phyloP scores from a whole-genome alignment of 2,113 vertebrate genomes.

The Nipponia nippon region DNA sequence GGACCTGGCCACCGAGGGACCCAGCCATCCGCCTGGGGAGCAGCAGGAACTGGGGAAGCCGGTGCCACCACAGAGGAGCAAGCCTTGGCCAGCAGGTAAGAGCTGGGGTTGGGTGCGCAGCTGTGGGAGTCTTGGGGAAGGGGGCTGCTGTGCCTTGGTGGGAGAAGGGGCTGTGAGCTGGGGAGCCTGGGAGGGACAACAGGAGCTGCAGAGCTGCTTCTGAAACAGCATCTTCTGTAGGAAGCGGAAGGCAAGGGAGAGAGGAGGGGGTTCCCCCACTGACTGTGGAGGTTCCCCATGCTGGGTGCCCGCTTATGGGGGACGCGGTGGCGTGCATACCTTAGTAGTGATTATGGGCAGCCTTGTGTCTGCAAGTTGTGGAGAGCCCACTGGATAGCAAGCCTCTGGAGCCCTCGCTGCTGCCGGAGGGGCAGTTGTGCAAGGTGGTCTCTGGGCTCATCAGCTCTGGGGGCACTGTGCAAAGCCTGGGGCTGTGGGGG shows the following conservation, averaged over 20 bases:
- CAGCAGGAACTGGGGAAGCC: accelerated
- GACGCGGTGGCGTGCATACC: accelerated
- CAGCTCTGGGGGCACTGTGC: not conserved
- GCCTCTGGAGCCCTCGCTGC: accelerated
- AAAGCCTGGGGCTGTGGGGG: not conserved
- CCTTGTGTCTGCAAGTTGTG: accelerated
- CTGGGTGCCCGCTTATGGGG: not conserved
- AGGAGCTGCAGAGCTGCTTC: not conserved
- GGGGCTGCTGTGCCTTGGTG: not conserved
- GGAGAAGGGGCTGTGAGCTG: not conserved
- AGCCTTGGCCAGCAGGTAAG: not conserved
- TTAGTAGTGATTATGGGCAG: not conserved
- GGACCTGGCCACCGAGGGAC: accelerated
- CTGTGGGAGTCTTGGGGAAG: not conserved
- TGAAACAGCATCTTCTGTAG: not conserved
- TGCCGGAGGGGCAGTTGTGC: accelerated
- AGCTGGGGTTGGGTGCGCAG: accelerated
- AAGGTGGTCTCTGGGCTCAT: accelerated
- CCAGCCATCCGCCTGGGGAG: accelerated
- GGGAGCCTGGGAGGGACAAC: accelerated
- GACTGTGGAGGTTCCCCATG: not conserved
- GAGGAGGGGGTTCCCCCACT: not conserved
- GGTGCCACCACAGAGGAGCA: accelerated
- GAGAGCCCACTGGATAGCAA: not conserved
- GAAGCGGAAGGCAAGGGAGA: not conserved